Conservation (phyloP, 2,888 invertebrate genomes). For the Sussaba pulchella region DNA sequence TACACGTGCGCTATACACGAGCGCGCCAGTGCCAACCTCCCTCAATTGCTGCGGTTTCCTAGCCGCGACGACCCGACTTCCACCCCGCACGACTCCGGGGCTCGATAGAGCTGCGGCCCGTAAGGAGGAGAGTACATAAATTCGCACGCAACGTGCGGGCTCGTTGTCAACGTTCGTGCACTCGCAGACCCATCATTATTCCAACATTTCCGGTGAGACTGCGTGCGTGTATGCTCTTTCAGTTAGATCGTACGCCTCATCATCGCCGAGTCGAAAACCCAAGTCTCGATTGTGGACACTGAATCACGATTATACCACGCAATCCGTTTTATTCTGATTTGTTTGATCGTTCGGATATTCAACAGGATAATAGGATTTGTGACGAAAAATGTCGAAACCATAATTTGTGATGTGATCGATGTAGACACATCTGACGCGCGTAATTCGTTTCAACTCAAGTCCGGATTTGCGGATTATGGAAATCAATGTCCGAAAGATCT, state of each 20-base stretch:
- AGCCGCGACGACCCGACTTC: constrained; percentile 1
- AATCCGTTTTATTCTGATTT: not conserved
- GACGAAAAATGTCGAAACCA: not conserved
- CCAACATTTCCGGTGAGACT: not conserved
- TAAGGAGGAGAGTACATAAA: constrained; percentile 47
- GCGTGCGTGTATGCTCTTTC: no score
- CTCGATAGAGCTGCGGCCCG: constrained; percentile 33
- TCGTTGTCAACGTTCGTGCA: constrained; percentile 44
- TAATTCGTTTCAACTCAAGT: not conserved
- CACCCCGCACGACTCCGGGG: constrained; percentile 19
- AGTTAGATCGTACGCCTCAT: constrained; percentile 8
- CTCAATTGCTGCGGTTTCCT: not conserved
- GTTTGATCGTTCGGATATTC: no score
- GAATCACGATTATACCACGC: not conserved
- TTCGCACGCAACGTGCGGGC: constrained; percentile 45
- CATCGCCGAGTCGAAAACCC: not conserved
- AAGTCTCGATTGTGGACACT: not conserved
- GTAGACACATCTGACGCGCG: not conserved
- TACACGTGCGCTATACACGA: not conserved
- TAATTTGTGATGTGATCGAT: not conserved
- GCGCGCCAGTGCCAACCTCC: not conserved
- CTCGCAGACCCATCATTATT: constrained; percentile 15
- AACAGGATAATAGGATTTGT: not conserved
- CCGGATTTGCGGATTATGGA: not conserved
- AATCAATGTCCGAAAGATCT: no score